A percentile compares a stretch with the other conserved stretches of the same genome.
Evolutionary conservation across 2,113 vertebrate genomes (phyloP).

Genomic region (Canis aureus): DNA sequence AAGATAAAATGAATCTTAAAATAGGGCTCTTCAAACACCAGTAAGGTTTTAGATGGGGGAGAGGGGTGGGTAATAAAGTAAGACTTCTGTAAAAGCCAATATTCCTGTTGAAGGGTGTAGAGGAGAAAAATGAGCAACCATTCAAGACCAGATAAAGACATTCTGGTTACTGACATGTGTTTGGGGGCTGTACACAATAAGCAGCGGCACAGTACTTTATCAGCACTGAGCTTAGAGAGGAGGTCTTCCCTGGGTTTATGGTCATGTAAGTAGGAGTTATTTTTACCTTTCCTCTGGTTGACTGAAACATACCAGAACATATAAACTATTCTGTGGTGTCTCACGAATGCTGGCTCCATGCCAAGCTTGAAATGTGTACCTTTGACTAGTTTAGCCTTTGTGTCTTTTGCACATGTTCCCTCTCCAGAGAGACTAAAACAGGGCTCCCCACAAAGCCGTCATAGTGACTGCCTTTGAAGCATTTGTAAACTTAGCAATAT

Average conservation of each 20-base stretch:
- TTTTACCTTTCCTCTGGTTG: constrained; percentile 44
- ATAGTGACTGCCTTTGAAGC: not conserved
- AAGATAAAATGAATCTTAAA: constrained; percentile 54
- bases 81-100: not conserved
- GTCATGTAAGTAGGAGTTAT: constrained; percentile 37
- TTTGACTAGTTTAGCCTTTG: constrained; percentile 45
- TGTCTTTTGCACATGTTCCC: constrained; percentile 37
- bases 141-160: not conserved
- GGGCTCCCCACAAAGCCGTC: not conserved
- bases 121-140: not conserved
- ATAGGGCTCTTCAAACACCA: constrained; percentile 52
- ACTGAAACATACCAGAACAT: constrained; percentile 11
- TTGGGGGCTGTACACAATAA: not conserved
- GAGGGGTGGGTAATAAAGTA: not conserved
- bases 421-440: constrained; percentile 19
- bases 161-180: not conserved
- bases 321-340: not conserved
- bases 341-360: constrained; percentile 33
- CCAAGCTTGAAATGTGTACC: constrained; percentile 36
- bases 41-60: not conserved
- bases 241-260: not conserved
- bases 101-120: not conserved
- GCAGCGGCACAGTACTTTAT: not conserved
- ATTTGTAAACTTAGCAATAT: constrained; percentile 17
- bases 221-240: not conserved